Evolutionary conservation across 2,797 vertebrate species (phyloP), one percentile per base, ranked within the genome.

Genomic region (Sternarchorhynchus goeldii): DNA sequence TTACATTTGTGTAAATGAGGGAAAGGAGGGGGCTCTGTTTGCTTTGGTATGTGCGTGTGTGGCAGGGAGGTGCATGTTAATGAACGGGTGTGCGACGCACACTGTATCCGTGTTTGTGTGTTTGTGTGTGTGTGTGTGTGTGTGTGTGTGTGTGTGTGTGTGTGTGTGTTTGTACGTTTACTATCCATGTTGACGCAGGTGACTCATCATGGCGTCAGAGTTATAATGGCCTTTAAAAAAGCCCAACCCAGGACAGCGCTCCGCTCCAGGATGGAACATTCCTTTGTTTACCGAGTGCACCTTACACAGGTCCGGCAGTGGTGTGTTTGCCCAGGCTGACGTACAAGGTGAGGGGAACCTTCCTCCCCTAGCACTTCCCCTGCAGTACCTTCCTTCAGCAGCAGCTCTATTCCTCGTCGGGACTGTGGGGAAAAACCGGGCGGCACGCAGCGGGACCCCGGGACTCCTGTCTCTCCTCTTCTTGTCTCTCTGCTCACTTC

Each of bases 21-120:
- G 65, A 59, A 0, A 17, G n/a, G 34, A 21, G 10, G 12, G 32
- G 71, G 6, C 70, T 80, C 66, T 86, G 85, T 86, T 86, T 86
- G 81, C 81, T 81, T 83, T 84, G 83, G 83, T 76, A 83, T 86
- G 73, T 41, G 85, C 84, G 73, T 69, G 79, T 62, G 34, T 14
- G 50, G 57, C 63, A 73, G 72, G 66, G 75, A 77, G 53, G 50
- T 72, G 81, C 29, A 29, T 59, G 73, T 50, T 65, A 72, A 77
- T 84, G 67, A 83, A 67, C 53, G 58, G 79, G 63, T 55, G 66
- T 76, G 62, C n/a, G 45, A 36, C 56, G 66, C 31, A 72, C 80
- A 64, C 66, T 50, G 72, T 39, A 76, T 72, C 39, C 58, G 62
- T 55, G 75, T 53, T 39, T 25, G 64, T 2, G 25, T 21, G 20